Evolutionary conservation across 2,113 vertebrate species (phyloP), one percentile per base, ranked within the genome.

Genomic region (Stegostoma tigrinum): DNA sequence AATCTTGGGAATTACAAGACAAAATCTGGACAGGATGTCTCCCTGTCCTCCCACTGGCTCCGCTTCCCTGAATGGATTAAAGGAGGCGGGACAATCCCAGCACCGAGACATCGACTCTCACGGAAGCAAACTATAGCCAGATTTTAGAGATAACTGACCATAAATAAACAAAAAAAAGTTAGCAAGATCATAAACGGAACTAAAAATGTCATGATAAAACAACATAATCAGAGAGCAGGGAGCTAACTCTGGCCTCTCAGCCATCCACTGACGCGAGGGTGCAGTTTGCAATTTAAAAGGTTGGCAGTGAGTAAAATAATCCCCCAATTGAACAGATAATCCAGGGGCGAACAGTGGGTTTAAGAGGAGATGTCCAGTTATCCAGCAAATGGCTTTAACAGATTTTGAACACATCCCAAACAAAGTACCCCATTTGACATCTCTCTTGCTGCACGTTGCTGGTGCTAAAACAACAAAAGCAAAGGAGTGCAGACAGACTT

Each of bases 141-240:
- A 19, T 95, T 27, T 95, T 95, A 95, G 48, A 95, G 72, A 95
- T 95, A 95, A 95, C 89, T 66, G 61, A 52, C 68, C 0, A 42
- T 48, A 45, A 72, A 72, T 95, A 95, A 95, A 95, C 48, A 72
- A 72, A 94, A 52, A 72, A 72, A 94, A 52, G 5, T 23, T 72
- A 45, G 68, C 34, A 24, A 45, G 52, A 52, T 72, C 67, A 72
- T 27, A 95, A 72, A 95, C 68, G 52, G 94, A 72, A 75, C 67
- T 72, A 48, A 95, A 95, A 70, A 48, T 95, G 30, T 42, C 68
- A 34, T 72, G 67, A 70, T 72, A 75, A 95, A 67, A 95, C 94
- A 72, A 72, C 45, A 10, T 52, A 34, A 34, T 55, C 42, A 72
- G 93, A 8, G 38, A 95, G 19, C 61, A 93, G 90, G 64, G 61